Conservation (phyloP, 2,888 invertebrate species). For the Chromoteleia sp. region DNA sequence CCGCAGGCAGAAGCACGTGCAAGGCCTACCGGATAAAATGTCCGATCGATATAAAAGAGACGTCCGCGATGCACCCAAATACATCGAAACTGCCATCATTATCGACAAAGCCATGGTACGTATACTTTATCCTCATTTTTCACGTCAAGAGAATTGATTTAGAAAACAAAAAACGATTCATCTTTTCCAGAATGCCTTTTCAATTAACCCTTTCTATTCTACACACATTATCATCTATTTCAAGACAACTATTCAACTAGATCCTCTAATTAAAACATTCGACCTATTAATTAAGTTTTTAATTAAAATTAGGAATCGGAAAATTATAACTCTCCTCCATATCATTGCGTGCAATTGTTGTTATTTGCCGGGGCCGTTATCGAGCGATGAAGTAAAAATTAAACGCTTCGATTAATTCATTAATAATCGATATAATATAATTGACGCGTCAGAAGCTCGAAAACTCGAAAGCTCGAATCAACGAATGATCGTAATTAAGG, state of each 20-base stretch:
- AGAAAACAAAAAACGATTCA: conserved; percentile 51
- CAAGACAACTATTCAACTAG: conserved; percentile 21
- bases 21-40: conserved; percentile 80
- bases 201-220: conserved; percentile 39
- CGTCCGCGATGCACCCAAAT: conserved; percentile 95
- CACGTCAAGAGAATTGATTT: conserved; percentile 47
- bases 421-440: too few species aligned
- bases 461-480: too few species aligned
- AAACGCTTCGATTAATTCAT: too few species aligned
- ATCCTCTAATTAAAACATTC: conserved; percentile 22
- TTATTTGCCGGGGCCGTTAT: too few species aligned
- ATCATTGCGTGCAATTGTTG: too few species aligned
- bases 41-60: conserved; percentile 88
- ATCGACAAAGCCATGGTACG: conserved; percentile 97
- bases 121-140: conserved; percentile 47
- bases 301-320: too few species aligned
- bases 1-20: conserved; percentile 87
- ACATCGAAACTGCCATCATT: conserved; percentile 97
- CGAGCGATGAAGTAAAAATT: too few species aligned
- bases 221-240: conserved; percentile 22
- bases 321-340: too few species aligned
- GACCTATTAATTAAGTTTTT: conserved; percentile 11
- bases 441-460: too few species aligned
- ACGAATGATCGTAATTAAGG: too few species aligned
- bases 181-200: conserved; percentile 30